Percentiles rank a stretch among this genome's conserved stretches.
Evolutionary conservation across 2,888 invertebrate species (phyloP).

Genomic region (Desoria tigrina): DNA sequence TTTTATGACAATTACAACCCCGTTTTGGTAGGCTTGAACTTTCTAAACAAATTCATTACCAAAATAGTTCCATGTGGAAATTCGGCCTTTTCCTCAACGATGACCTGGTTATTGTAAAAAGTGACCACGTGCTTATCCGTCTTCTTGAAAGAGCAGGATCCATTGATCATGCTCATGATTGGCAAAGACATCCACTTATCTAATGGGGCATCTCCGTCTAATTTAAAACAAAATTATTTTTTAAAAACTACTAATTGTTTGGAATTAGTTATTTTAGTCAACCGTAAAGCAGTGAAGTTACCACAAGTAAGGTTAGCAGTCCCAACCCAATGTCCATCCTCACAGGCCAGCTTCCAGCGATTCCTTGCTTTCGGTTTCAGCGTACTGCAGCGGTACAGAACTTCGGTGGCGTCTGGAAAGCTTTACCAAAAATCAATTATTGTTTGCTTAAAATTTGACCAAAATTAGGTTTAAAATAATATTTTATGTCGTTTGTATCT

Average conservation of each 20-base stretch:
- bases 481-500: background rate
- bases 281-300: too few relatives aligned
- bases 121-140: slow-evolving; percentile 70
- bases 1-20: too few relatives aligned
- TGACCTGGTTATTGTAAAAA: slow-evolving; percentile 76
- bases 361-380: slow-evolving; percentile 57
- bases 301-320: slow-evolving; percentile 64
- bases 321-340: slow-evolving; percentile 82
- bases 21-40: too few relatives aligned
- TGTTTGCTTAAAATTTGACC: background rate
- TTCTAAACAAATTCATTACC: too few relatives aligned
- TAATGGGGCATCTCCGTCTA: slow-evolving; percentile 5
- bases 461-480: background rate
- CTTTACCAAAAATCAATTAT: too few relatives aligned
- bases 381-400: slow-evolving; percentile 71
- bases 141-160: slow-evolving; percentile 72
- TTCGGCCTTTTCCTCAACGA: slow-evolving; percentile 73
- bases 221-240: too few relatives aligned
- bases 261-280: too few relatives aligned
- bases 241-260: too few relatives aligned
- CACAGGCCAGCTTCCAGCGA: slow-evolving; percentile 83
- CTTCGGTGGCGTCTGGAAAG: slow-evolving; percentile 79
- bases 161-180: slow-evolving; percentile 42
- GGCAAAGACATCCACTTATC: slow-evolving; percentile 16
- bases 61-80: slow-evolving; percentile 75